Evolutionary conservation across 2,797 vertebrate species (phyloP), one percentile per base, ranked within the genome.

Genomic region (Sphaeramia orbicularis): DNA sequence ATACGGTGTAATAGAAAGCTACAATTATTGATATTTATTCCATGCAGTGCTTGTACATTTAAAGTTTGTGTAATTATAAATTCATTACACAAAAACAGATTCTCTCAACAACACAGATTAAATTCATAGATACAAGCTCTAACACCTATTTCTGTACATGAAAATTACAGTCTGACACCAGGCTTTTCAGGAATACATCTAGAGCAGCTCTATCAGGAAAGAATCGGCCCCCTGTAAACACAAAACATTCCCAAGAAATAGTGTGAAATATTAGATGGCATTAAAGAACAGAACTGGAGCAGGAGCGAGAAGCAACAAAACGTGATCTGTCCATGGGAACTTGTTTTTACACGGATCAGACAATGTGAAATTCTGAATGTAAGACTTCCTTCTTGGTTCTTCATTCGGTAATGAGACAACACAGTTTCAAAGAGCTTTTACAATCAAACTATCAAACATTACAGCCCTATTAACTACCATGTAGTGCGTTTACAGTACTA

Each of bases 271-370:
- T 41, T 32, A 30, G 2, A 61, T 36, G 42, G 35, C 18, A 62
- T 47, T 21, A 21, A 24, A 41, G 4, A 38, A 19, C 10, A 4
- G 19, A 30, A 35, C 24, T 21, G 30, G 42, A 44, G 16, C 11
- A 36, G 41, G 1, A 32, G 16, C 4, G 18, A 35, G 24, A 59
- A 10, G 14, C 40, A 7, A 53, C 12, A 48, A 37, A 61, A 59
- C 14, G n/a, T 41, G 32, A 52, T 64, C 16, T 58, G 7, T 42
- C 37, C 9, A 19, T 45, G 4, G 30, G 7, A 59, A 60, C 24
- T 10, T 4, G 6, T 30, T 63, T 58, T 43, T 12, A n/a, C 7
- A 16, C 37, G 16, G 59, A 36, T 24, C 32, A 35, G 32, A 35
- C 9, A 35, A 8, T 35, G 32, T 35, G 32, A 35, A 1, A 27